A percentile compares a stretch with the other conserved stretches of the same genome.
Evolutionary conservation across 2,797 vertebrate genomes (phyloP).

Genomic region (Onychomys torridus): DNA sequence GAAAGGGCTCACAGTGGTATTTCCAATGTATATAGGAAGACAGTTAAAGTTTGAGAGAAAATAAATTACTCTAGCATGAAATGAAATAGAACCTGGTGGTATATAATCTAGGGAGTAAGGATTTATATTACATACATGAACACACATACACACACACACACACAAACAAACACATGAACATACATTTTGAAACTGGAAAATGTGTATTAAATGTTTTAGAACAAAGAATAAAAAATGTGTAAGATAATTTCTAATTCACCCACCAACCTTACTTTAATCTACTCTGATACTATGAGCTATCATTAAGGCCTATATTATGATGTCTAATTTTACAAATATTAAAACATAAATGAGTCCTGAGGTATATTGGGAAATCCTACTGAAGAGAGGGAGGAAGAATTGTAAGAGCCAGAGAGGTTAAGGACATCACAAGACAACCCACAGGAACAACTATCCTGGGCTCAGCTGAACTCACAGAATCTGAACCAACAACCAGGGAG

Average conservation of each 20-base stretch:
- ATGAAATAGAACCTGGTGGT: neutral
- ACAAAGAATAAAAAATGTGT: neutral
- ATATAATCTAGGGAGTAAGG: neutral
- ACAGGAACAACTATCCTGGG: neutral
- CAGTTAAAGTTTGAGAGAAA: neutral
- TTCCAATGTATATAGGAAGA: neutral
- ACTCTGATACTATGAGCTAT: neutral
- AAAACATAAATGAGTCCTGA: neutral
- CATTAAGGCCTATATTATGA: neutral
- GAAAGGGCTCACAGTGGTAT: rapidly evolving
- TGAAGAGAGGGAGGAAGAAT: neutral
- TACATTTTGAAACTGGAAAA: neutral
- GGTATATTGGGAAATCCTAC: neutral
- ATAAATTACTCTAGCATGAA: neutral
- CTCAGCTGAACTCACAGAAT: neutral
- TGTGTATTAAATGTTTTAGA: neutral
- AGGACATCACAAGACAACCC: neutral
- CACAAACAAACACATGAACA: neutral
- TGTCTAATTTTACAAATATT: neutral
- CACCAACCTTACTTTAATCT: neutral
- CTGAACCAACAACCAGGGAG: neutral
- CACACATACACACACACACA: too few species aligned
- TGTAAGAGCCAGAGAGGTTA: neutral
- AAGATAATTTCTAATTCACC: neutral
- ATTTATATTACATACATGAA: neutral